Evolutionary conservation across 2,888 invertebrate species (phyloP).

Genomic region (Apodemia mormo): DNA sequence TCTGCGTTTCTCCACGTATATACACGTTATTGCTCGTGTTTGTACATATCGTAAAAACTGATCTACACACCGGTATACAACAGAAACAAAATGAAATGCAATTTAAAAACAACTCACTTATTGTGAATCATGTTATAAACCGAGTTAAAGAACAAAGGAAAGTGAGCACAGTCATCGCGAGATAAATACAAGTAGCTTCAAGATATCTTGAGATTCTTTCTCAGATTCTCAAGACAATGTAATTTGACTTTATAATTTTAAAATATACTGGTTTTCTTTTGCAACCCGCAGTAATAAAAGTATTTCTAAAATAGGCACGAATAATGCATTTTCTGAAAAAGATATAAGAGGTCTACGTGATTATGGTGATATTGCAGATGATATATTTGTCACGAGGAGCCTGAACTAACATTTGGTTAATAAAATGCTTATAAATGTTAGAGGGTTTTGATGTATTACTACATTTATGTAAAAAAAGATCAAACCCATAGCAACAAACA

Average conservation of each 20-base stretch:
- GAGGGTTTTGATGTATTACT: too few species aligned
- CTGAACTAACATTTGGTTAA: too few species aligned
- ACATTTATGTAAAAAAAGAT: too few species aligned
- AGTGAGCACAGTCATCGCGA: not conserved
- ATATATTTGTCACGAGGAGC: too few species aligned
- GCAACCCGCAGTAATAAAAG: not conserved
- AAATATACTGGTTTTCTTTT: not conserved
- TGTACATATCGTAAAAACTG: too few species aligned
- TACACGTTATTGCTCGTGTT: too few species aligned
- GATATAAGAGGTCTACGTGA: too few species aligned
- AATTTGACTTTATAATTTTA: not conserved
- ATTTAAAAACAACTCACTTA: not conserved
- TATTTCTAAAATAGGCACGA: not conserved
- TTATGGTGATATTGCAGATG: too few species aligned
- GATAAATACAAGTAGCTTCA: not conserved
- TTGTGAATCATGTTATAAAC: not conserved
- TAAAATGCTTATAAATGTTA: too few species aligned
- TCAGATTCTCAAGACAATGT: not conserved
- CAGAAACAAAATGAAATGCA: not conserved
- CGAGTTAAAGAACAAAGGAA: conserved; percentile 2
- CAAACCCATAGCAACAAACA: too few species aligned
- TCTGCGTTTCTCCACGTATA: too few species aligned
- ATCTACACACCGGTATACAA: not conserved
- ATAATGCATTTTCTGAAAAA: too few species aligned
- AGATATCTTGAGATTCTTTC: not conserved